These are phyloP conservation scores for Ceyx melanurus DNA, from an alignment of 2,113 vertebrate species.

Conservation along the genomic window DNA sequence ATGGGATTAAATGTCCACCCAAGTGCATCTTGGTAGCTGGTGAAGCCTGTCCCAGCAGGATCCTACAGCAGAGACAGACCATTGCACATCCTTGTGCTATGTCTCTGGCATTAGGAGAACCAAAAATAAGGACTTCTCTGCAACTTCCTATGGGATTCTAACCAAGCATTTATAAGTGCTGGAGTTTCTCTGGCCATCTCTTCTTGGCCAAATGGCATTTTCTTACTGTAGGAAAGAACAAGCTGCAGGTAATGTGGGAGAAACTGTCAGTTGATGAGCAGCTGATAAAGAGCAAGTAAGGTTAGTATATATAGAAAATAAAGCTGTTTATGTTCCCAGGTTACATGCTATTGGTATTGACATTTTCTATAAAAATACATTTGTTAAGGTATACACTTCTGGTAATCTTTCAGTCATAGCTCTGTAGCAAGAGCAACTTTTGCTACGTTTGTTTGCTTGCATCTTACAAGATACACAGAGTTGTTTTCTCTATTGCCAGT, in stretches of 20 bases:
- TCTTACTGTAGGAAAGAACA: too few species aligned
- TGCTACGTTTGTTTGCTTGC: neutral
- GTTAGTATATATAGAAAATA: too few species aligned
- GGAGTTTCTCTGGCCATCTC: too few species aligned
- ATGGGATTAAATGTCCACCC: neutral
- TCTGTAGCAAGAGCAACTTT: neutral
- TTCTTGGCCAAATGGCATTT: too few species aligned
- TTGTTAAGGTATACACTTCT: neutral
- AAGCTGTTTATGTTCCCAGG: neutral
- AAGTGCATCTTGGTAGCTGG: neutral
- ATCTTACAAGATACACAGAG: neutral
- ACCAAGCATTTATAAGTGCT: too few species aligned
- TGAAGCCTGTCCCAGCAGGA: neutral
- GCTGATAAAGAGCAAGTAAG: too few species aligned
- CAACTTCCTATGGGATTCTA: too few species aligned
- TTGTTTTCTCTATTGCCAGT: neutral
- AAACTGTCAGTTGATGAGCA: too few species aligned
- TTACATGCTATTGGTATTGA: neutral
- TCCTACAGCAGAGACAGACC: neutral
- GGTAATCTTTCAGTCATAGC: neutral
- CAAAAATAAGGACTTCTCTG: too few species aligned
- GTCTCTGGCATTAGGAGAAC: too few species aligned
- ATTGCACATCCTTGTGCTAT: too few species aligned
- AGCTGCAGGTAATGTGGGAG: too few species aligned
- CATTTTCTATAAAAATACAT: neutral